Conservation (phyloP, 2,113 vertebrate genomes). For the Hyla sarda region DNA sequence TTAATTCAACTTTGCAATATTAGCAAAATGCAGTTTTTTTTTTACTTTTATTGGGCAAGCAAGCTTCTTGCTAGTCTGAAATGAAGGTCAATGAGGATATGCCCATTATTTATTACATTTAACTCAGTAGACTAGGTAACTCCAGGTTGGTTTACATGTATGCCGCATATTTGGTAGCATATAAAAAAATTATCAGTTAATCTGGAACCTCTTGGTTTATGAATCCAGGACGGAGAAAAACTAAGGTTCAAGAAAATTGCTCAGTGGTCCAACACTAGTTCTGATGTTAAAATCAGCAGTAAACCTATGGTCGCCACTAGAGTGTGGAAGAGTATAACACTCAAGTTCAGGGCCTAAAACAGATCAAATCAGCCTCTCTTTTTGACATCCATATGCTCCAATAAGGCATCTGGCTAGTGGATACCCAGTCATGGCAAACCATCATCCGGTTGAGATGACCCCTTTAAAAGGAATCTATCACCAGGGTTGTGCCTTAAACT, state of each 20-base stretch:
- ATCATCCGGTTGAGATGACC: not conserved
- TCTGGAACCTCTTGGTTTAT: not conserved
- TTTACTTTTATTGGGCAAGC: not conserved
- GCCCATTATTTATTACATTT: not conserved
- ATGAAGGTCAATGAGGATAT: not conserved
- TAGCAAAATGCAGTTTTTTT: not conserved
- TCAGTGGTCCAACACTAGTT: not conserved
- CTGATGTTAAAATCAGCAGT: not conserved
- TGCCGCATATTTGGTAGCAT: not conserved
- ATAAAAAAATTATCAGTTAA: too few species aligned
- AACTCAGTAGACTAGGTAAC: not conserved
- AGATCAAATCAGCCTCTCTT: not conserved
- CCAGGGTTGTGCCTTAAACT: too few species aligned
- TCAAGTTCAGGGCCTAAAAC: not conserved
- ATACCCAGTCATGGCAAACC: too few species aligned
- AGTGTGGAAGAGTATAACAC: too few species aligned
- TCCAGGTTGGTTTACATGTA: not conserved
- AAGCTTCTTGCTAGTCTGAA: not conserved
- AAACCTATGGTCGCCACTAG: too few species aligned
- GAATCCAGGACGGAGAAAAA: too few species aligned
- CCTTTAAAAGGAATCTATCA: too few species aligned
- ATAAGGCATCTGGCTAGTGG: not conserved
- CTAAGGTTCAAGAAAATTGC: not conserved
- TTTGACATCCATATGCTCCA: not conserved
- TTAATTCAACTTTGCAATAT: conserved; percentile 17